A percentile compares a stretch with the other conserved stretches of the same genome.
Evolutionary conservation across 2,113 vertebrate genomes (phyloP).

Genomic region (Engystomops pustulosus): DNA sequence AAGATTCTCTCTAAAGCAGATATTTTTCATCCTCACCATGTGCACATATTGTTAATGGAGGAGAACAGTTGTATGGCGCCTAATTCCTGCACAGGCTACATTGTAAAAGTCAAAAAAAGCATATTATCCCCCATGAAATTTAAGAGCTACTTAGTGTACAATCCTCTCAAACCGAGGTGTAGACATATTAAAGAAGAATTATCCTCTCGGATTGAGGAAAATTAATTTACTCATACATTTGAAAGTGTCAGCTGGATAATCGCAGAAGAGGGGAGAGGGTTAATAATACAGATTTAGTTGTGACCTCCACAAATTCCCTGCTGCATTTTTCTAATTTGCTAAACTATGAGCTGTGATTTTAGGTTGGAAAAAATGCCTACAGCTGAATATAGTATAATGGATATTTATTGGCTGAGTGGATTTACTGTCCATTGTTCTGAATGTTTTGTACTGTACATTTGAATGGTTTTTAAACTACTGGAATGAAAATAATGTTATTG

Average conservation of each 20-base stretch:
- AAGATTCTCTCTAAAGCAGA: not conserved
- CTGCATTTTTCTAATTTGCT: slow-evolving; percentile 30
- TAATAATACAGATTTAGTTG: slow-evolving; percentile 51
- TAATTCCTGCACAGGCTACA: slow-evolving; percentile 58
- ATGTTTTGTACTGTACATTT: not conserved
- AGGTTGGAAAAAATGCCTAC: slow-evolving; percentile 1
- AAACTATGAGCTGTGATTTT: slow-evolving; percentile 19
- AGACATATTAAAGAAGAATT: slow-evolving; percentile 45
- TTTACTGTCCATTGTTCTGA: not conserved
- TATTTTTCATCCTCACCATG: slow-evolving; percentile 28
- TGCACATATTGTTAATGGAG: slow-evolving; percentile 35
- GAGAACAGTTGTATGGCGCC: slow-evolving; percentile 58
- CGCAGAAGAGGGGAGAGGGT: not conserved
- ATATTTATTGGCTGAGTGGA: not conserved
- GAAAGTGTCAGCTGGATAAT: slow-evolving; percentile 25
- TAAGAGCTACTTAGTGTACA: slow-evolving; percentile 54
- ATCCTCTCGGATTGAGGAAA: slow-evolving; percentile 35
- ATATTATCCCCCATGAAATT: slow-evolving; percentile 61
- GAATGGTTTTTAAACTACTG: not conserved
- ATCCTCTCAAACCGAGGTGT: not conserved
- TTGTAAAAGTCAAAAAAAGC: slow-evolving; percentile 53
- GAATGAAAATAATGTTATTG: slow-evolving; percentile 5
- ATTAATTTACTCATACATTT: slow-evolving; percentile 3
- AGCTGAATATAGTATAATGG: slow-evolving; percentile 31
- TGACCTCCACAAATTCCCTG: slow-evolving; percentile 22